phyloP scores from a whole-genome alignment of 2,888 invertebrate genomes.

The Apamea monoglypha region DNA sequence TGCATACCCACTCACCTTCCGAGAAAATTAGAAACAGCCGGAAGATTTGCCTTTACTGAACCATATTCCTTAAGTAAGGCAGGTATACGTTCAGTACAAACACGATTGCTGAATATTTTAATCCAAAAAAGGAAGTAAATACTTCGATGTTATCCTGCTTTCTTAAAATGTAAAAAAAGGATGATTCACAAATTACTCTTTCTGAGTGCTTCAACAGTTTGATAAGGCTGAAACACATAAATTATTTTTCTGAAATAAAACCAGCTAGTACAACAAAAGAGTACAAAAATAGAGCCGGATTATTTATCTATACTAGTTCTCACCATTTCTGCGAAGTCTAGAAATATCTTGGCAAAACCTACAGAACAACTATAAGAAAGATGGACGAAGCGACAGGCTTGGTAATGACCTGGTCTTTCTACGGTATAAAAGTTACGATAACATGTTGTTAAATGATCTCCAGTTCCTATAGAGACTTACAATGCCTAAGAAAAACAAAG shows the following conservation, averaged over 20 bases:
- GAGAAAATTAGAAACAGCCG: conserved; percentile 69
- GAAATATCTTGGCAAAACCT: conserved; percentile 16
- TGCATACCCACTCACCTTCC: conserved; percentile 67
- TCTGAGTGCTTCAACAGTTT: conserved; percentile 18
- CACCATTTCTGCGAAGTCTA: conserved; percentile 14
- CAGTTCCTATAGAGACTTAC: conserved; percentile 17
- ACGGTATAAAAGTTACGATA: conserved; percentile 37
- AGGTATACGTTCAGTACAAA: conserved; percentile 3
- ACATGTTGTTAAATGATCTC: conserved; percentile 33
- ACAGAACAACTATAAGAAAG: conserved; percentile 24
- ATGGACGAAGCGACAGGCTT: conserved; percentile 28
- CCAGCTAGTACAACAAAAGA: conserved; percentile 26
- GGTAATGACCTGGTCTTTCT: conserved; percentile 38
- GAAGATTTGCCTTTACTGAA: conserved; percentile 56
- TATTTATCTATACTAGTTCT: conserved; percentile 13
- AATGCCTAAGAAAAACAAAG: conserved; percentile 29
- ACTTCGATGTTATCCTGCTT: neutral
- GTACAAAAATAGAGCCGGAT: conserved; percentile 1
- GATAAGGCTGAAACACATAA: conserved; percentile 32
- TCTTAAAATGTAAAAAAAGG: conserved; percentile 18
- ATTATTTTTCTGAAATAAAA: conserved; percentile 29
- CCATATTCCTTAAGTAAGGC: conserved; percentile 41
- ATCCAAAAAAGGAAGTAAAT: conserved; percentile 27
- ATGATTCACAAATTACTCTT: conserved; percentile 7
- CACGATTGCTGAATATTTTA: conserved; percentile 25